Evolutionary conservation across 2,113 vertebrate genomes (phyloP).

Genomic region (Poeciliopsis prolifica): DNA sequence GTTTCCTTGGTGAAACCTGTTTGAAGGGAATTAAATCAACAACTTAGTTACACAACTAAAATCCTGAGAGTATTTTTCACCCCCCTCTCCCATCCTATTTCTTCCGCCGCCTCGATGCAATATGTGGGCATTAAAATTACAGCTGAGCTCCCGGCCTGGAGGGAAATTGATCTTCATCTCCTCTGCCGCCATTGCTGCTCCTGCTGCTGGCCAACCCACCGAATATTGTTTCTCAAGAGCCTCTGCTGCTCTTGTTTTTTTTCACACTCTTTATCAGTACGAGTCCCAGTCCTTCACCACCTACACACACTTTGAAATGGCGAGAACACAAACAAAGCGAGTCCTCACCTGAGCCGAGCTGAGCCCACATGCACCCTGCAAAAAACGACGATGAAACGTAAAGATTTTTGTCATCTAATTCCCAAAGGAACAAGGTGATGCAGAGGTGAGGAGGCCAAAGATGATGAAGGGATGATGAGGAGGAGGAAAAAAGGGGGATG

Average conservation of each 20-base stretch:
- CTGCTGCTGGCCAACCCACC: constrained; percentile 49
- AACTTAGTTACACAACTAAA: constrained; percentile 53
- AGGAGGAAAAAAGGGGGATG: constrained; percentile 25
- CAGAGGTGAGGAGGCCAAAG: constrained; percentile 34
- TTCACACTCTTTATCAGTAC: constrained; percentile 46
- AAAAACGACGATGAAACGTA: constrained; percentile 57
- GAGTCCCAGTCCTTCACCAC: constrained; percentile 54
- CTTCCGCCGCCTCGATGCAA: constrained; percentile 41
- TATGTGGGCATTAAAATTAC: constrained; percentile 63
- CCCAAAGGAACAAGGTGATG: constrained; percentile 45
- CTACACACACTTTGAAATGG: constrained; percentile 38
- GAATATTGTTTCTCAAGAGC: constrained; percentile 45
- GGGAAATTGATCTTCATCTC: constrained; percentile 73
- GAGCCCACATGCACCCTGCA: background rate
- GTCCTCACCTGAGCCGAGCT: background rate
- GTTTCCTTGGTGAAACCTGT: constrained; percentile 62
- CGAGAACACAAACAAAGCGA: constrained; percentile 32
- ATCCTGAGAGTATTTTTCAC: constrained; percentile 22
- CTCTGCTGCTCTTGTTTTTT: constrained; percentile 51
- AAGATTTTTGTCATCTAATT: constrained; percentile 39
- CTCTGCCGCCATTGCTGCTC: constrained; percentile 36
- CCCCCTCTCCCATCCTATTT: constrained; percentile 4
- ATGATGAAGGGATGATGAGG: constrained; percentile 38
- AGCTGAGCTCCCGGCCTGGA: constrained; percentile 61
- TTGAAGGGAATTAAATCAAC: constrained; percentile 62